Percentiles rank a stretch among this genome's conserved stretches.
These are phyloP conservation scores for Carduelis carduelis DNA, from an alignment of 2,797 vertebrate genomes.

Conservation along the genomic window DNA sequence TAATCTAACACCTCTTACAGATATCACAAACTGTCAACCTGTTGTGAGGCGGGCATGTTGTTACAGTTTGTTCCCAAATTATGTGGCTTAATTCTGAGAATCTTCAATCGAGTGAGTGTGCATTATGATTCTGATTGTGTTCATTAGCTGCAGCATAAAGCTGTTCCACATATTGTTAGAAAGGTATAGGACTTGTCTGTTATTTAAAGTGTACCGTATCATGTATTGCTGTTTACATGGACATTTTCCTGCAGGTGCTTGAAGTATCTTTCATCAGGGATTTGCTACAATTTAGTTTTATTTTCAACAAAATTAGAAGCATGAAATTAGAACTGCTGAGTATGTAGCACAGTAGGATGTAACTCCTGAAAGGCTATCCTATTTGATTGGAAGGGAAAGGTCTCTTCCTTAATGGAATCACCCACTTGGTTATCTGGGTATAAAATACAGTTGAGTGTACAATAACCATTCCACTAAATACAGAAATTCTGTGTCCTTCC, in stretches of 20 bases:
- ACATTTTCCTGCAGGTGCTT: constrained; percentile 70
- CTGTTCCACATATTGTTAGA: constrained; percentile 40
- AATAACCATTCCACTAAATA: constrained; percentile 11
- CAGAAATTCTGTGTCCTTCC: background rate
- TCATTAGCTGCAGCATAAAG: constrained; percentile 53
- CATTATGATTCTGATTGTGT: constrained; percentile 48
- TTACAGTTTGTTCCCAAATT: constrained; percentile 39
- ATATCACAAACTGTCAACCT: constrained; percentile 30
- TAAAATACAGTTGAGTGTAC: background rate
- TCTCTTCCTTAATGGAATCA: background rate
- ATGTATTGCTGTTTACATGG: constrained; percentile 75
- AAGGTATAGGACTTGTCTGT: constrained; percentile 51
- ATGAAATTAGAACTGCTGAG: constrained; percentile 46
- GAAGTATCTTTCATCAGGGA: constrained; percentile 76
- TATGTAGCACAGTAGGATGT: constrained; percentile 40
- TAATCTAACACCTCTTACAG: background rate
- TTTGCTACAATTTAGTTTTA: constrained; percentile 68
- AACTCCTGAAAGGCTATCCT: constrained; percentile 31
- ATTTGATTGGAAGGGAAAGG: constrained; percentile 19
- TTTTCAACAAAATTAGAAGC: constrained; percentile 63
- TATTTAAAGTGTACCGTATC: constrained; percentile 74
- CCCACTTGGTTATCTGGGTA: background rate
- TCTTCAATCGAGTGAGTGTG: constrained; percentile 53
- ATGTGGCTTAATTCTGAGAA: constrained; percentile 35
- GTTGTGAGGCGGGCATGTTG: constrained; percentile 44